phyloP scores from a whole-genome alignment of 2,113 vertebrate species.

The Bubo bubo region DNA sequence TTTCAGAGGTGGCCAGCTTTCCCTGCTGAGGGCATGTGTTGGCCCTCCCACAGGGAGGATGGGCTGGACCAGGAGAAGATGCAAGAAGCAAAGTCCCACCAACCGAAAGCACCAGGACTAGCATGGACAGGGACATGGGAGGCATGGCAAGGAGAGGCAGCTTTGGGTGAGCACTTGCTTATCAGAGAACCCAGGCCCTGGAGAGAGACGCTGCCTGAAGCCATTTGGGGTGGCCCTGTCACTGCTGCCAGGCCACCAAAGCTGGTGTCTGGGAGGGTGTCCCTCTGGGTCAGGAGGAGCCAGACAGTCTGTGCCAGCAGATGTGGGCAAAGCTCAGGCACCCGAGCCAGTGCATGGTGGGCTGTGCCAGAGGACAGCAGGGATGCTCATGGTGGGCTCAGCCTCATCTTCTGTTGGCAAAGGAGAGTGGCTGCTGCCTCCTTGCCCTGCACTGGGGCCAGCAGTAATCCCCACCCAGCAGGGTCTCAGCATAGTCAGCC shows the following conservation, averaged over 20 bases:
- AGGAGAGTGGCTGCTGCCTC: background rate
- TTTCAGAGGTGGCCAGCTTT: background rate
- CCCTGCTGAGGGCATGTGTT: rapidly evolving
- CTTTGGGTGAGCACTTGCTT: background rate
- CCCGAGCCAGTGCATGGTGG: background rate
- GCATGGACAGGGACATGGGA: background rate
- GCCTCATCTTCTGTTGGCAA: background rate
- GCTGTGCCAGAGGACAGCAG: background rate
- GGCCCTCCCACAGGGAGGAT: background rate
- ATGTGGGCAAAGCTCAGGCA: background rate
- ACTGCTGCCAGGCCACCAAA: background rate
- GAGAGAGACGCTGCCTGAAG: background rate
- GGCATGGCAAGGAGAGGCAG: background rate
- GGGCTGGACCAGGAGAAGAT: background rate
- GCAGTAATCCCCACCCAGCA: background rate
- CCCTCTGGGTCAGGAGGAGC: background rate
- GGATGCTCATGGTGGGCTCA: background rate
- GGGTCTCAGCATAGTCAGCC: background rate
- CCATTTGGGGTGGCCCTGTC: background rate
- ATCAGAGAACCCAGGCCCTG: background rate
- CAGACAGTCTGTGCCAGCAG: background rate
- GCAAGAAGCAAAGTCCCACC: background rate
- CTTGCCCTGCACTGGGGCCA: background rate
- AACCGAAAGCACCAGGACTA: background rate
- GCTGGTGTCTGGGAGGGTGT: background rate